These are phyloP conservation scores for Thrips palmi DNA, from an alignment of 1,140 invertebrate species.

Conservation along the genomic window DNA sequence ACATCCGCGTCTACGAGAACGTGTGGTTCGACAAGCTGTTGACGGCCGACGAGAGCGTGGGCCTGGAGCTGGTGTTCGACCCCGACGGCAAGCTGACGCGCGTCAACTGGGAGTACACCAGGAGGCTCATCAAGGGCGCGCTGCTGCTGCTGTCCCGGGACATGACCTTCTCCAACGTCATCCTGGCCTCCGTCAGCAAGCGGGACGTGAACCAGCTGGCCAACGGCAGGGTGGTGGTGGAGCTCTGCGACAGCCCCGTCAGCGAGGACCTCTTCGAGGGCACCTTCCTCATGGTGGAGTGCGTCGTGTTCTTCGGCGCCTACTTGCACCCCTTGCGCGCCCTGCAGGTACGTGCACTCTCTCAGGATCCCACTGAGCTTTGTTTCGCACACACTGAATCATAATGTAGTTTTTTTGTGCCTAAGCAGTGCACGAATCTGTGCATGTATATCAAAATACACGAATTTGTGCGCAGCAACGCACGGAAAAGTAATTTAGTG, in stretches of 20 bases:
- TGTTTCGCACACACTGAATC: too few species aligned
- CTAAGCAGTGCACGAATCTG: too few species aligned
- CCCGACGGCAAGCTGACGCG: conserved; percentile 6
- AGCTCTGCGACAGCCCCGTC: conserved; percentile 22
- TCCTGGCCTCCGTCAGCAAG: conserved; percentile 44
- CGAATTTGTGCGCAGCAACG: too few species aligned
- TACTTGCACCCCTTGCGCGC: conserved; percentile 41
- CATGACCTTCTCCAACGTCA: conserved; percentile 38
- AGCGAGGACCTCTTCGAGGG: conserved; percentile 22
- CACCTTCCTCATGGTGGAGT: conserved; percentile 39
- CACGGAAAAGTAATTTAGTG: too few species aligned
- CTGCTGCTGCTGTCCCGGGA: conserved; percentile 49
- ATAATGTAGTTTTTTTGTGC: too few species aligned
- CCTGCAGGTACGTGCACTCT: conserved; percentile 33
- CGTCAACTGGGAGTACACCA: conserved; percentile 23
- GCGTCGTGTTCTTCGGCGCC: conserved; percentile 46
- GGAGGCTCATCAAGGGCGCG: conserved; percentile 48
- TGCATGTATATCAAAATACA: too few species aligned
- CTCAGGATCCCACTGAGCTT: too few species aligned
- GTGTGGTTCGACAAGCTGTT: conserved; percentile 2
- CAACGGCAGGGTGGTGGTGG: conserved; percentile 30
- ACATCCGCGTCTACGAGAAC: conserved; percentile 7
- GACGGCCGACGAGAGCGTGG: conserved; percentile 4
- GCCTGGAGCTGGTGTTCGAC: conserved; percentile 7
- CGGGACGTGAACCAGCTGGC: conserved; percentile 26